Percentiles rank a stretch among this genome's conserved stretches.
Evolutionary conservation across 2,888 invertebrate species (phyloP).

Genomic region (Hipparchia sbordonii): DNA sequence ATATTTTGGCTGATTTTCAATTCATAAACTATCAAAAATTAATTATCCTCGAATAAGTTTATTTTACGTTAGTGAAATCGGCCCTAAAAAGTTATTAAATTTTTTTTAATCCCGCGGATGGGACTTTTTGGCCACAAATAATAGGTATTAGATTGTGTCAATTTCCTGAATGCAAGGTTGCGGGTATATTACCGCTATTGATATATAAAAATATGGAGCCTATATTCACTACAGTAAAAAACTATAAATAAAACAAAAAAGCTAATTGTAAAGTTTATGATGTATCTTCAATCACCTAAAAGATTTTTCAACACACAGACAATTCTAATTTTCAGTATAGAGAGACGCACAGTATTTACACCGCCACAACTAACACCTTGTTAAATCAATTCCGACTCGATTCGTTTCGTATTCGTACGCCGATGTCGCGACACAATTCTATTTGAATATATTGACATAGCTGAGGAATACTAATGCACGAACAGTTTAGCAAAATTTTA

Average conservation of each 20-base stretch:
- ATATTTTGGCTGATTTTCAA: no score
- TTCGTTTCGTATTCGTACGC: slow-evolving; percentile 65
- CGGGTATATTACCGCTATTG: no score
- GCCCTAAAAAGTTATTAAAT: no score
- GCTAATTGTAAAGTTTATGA: no score
- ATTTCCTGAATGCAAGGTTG: no score
- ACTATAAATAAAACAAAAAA: no score
- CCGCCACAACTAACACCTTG: slow-evolving; percentile 57
- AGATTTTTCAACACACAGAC: neutral
- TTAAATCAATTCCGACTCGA: slow-evolving; percentile 56
- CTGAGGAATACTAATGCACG: slow-evolving; percentile 66
- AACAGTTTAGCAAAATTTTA: slow-evolving; percentile 68
- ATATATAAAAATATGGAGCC: no score
- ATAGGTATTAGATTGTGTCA: no score
- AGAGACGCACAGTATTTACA: neutral
- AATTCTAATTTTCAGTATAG: neutral
- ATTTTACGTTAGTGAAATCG: neutral
- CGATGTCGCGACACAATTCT: slow-evolving; percentile 65
- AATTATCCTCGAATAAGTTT: no score
- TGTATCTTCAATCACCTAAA: neutral
- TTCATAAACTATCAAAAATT: no score
- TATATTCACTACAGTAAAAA: no score
- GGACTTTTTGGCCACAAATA: no score
- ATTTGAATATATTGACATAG: slow-evolving; percentile 77
- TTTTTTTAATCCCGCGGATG: neutral